Conservation (phyloP, 1,140 invertebrate species). For the Drosophila miranda region DNA sequence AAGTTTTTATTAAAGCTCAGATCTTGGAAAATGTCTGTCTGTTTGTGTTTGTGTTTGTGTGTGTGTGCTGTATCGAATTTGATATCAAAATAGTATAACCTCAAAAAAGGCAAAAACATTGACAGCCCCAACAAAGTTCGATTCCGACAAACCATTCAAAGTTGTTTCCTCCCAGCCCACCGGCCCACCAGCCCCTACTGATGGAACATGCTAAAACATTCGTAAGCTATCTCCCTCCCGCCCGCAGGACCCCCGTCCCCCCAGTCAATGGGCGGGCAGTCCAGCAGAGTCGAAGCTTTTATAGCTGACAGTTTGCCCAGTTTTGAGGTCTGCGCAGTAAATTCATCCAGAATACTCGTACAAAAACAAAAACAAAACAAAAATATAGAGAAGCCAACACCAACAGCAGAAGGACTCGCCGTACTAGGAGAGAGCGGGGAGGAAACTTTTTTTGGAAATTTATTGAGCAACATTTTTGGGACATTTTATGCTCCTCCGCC, state of each 20-base stretch:
- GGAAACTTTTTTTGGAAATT: conserved; percentile 44
- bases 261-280: conserved; percentile 11
- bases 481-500: conserved; percentile 44
- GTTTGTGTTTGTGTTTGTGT: background rate
- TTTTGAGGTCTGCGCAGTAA: conserved; percentile 54
- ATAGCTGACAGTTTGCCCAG: conserved; percentile 47
- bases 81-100: background rate
- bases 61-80: too few relatives aligned
- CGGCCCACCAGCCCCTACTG: background rate
- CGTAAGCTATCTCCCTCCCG: conserved; percentile 21
- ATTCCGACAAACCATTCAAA: conserved; percentile 40
- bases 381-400: conserved; percentile 9
- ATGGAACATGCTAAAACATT: conserved; percentile 57
- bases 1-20: background rate
- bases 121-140: conserved; percentile 19
- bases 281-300: conserved; percentile 48
- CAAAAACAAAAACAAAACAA: background rate
- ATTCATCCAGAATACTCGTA: conserved; percentile 24
- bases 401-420: conserved; percentile 18
- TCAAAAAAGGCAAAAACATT: background rate
- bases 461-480: conserved; percentile 57
- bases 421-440: background rate
- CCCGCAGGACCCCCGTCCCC: conserved; percentile 2
- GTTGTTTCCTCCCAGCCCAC: background rate
- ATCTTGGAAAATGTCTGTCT: background rate